A percentile compares a stretch with the other conserved stretches of the same genome.
Evolutionary conservation across 23 tunicate species (phyloP).

Genomic region (Trididemnum clinides): DNA sequence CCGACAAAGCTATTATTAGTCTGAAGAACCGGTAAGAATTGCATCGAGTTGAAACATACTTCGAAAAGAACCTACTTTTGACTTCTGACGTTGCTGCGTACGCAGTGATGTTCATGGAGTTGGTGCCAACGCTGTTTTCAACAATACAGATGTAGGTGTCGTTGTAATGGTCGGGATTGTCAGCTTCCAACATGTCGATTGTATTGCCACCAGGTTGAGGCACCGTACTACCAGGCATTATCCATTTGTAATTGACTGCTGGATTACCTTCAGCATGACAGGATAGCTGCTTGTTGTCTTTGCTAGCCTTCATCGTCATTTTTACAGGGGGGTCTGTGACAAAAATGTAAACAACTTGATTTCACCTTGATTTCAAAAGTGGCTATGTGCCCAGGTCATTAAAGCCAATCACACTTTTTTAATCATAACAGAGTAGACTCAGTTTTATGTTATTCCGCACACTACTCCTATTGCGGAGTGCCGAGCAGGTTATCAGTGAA

Average conservation of each 20-base stretch:
- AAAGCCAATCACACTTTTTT: too few relatives aligned
- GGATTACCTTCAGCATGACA: slow-evolving; percentile 71
- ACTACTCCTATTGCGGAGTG: too few relatives aligned
- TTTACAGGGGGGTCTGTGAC: slow-evolving; percentile 51
- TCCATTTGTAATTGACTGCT: slow-evolving; percentile 51
- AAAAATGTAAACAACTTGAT: too few relatives aligned
- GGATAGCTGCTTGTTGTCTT: slow-evolving; percentile 19
- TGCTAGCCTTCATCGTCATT: slow-evolving; percentile 20
- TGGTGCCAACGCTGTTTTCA: slow-evolving; percentile 17
- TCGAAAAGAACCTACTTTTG: slow-evolving; percentile 51
- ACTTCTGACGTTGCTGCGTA: slow-evolving; percentile 39
- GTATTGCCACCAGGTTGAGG: neutral
- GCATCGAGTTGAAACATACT: too few relatives aligned
- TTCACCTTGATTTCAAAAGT: too few relatives aligned
- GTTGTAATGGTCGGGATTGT: slow-evolving; percentile 37
- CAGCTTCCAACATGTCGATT: slow-evolving; percentile 25
- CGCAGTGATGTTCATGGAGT: slow-evolving; percentile 26
- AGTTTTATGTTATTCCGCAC: too few relatives aligned
- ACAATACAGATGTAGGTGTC: slow-evolving; percentile 66
- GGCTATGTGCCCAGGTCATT: too few relatives aligned
- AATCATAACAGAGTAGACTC: too few relatives aligned
- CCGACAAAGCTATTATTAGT: too few relatives aligned
- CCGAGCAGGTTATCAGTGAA: too few relatives aligned
- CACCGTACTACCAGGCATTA: slow-evolving; percentile 21
- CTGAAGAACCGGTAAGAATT: too few relatives aligned